A percentile compares a stretch with the other conserved stretches of the same genome.
phyloP scores from a whole-genome alignment of 1,140 invertebrate genomes.

The Saccostrea glomerata region DNA sequence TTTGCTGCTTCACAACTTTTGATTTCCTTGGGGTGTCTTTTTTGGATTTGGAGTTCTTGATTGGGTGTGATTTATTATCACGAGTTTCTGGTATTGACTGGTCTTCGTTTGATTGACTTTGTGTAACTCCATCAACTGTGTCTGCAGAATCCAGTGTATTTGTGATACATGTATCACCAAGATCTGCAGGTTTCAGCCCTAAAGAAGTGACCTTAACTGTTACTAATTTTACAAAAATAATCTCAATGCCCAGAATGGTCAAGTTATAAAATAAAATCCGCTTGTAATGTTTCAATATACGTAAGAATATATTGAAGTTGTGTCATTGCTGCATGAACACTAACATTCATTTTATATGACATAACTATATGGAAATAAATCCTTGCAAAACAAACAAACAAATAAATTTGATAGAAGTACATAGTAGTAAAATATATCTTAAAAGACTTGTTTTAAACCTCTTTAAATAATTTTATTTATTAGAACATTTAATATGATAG shows the following conservation, averaged over 20 bases:
- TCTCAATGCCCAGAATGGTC: background rate
- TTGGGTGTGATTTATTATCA: background rate
- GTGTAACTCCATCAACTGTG: background rate
- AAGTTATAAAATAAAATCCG: background rate
- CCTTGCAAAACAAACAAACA: too few relatives aligned
- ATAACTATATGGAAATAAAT: too few relatives aligned
- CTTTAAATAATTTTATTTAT: too few relatives aligned
- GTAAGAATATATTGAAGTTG: too few relatives aligned
- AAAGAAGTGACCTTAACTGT: background rate
- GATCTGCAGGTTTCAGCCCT: background rate
- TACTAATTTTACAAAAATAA: background rate
- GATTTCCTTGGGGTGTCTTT: background rate
- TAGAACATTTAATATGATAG: too few relatives aligned
- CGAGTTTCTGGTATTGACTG: background rate
- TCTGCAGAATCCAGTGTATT: background rate
- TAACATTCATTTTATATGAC: too few relatives aligned
- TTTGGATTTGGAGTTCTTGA: conserved; percentile 6
- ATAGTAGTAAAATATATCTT: too few relatives aligned
- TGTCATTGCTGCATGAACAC: too few relatives aligned
- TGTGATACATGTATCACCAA: background rate
- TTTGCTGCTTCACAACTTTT: background rate
- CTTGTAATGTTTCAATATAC: too few relatives aligned
- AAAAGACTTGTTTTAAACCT: too few relatives aligned
- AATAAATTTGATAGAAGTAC: too few relatives aligned
- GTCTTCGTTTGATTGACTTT: background rate